Percentiles rank a stretch among this genome's conserved stretches.
These are phyloP conservation scores for Lampropteryx suffumata DNA, from an alignment of 2,888 invertebrate species.

Conservation along the genomic window DNA sequence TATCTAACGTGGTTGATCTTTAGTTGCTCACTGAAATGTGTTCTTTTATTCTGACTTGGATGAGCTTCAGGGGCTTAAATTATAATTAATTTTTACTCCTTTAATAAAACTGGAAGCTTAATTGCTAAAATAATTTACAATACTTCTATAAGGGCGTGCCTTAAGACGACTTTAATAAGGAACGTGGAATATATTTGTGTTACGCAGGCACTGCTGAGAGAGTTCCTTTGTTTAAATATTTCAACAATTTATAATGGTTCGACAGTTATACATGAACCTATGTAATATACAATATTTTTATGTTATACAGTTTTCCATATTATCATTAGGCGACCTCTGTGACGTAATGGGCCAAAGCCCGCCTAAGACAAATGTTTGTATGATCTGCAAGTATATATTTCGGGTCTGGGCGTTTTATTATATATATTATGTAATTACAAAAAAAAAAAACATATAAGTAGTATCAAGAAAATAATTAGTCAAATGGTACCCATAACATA, in stretches of 20 bases:
- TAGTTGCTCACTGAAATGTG: slow-evolving; percentile 76
- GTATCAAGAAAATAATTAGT: too few species aligned
- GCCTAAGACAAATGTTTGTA: too few species aligned
- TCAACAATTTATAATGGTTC: background rate
- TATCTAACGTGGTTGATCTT: slow-evolving; percentile 74
- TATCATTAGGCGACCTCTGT: too few species aligned
- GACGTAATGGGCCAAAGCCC: too few species aligned
- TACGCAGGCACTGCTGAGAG: slow-evolving; percentile 21
- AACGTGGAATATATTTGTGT: slow-evolving; percentile 32
- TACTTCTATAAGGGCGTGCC: slow-evolving; percentile 53
- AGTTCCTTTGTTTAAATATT: slow-evolving; percentile 32
- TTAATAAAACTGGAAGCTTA: slow-evolving; percentile 65
- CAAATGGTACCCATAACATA: too few species aligned
- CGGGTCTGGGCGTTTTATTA: too few species aligned
- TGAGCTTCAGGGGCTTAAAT: slow-evolving; percentile 68
- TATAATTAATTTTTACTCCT: slow-evolving; percentile 80
- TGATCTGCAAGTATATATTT: too few species aligned
- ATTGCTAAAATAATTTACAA: slow-evolving; percentile 73
- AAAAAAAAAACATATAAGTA: too few species aligned
- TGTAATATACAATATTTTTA: too few species aligned
- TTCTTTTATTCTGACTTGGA: slow-evolving; percentile 67
- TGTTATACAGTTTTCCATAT: too few species aligned
- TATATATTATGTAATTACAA: too few species aligned
- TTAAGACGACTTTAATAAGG: slow-evolving; percentile 58
- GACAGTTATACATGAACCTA: too few species aligned